Evolutionary conservation across 2,888 invertebrate species (phyloP), one percentile per base, ranked within the genome.

Genomic region (Taphrorychus bicolor): DNA sequence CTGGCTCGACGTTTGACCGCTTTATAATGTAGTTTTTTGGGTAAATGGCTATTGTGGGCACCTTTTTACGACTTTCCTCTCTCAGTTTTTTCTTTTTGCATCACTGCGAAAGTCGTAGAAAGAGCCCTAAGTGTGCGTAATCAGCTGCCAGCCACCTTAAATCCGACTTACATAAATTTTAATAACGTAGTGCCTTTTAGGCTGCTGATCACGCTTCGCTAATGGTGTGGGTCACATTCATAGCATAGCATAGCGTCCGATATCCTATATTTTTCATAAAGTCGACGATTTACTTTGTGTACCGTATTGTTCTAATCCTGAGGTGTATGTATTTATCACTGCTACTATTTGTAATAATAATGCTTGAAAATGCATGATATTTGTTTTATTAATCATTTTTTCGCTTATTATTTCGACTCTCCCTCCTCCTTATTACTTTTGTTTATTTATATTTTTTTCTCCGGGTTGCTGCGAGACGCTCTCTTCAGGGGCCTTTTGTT

Each of bases 341-440:
- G 89, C 90, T 90, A 90, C 89, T 87, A 87, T 87, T 87, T 87
- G 87, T 91, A 91, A 91, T 91, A 91, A 91, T 91, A 91, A 91
- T 90, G 91, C 91, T 91, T 91, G 87, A 86, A 88, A 87, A 89
- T 91, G 91, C 91, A 91, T 91, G 91, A 89, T 89, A 90, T 90
- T 90, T 90, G 90, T 91, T 91, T 91, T 85, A 87, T 87, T 87
- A 87, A 83, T 83, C 81, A 82, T 81, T 57, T 51, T 70, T 78
- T 70, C 78, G 81, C 80, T 81, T 60, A 76, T 80, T 82, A 79
- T 80, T 82, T 81, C 77, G 75, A 78, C 66, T 72, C 58, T 70
- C 70, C 72, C 70, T 70, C 69, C 60, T 63, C 65, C 24, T 21
- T 19, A 19, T 52, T 52, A 45, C 32, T 32, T 19, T 19, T 19